Percentiles rank a stretch among this genome's conserved stretches.
These are phyloP conservation scores for Drosophila busckii DNA, from an alignment of 1,140 invertebrate species.

Conservation along the genomic window DNA sequence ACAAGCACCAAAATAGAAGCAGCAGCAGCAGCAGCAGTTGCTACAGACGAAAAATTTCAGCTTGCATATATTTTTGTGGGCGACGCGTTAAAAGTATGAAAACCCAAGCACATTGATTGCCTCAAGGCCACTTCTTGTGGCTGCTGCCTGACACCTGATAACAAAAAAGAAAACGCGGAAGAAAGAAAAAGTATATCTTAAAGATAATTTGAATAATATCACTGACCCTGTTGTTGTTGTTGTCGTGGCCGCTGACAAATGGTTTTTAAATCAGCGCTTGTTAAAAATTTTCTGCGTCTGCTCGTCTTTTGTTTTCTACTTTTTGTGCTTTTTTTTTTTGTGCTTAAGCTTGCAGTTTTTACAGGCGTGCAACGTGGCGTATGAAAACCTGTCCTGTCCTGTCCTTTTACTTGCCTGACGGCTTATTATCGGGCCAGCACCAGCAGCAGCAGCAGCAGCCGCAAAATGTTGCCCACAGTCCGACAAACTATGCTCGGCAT, in stretches of 20 bases:
- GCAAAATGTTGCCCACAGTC: constrained; percentile 54
- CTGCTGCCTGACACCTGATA: constrained; percentile 45
- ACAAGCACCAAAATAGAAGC: constrained; percentile 14
- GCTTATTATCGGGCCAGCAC: constrained; percentile 70
- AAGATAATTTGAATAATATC: constrained; percentile 74
- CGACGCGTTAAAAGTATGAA: constrained; percentile 63
- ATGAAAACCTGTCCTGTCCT: constrained; percentile 40
- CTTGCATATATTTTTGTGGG: too few species aligned
- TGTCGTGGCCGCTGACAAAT: constrained; percentile 52
- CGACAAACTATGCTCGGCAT: constrained; percentile 26
- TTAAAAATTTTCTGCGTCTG: too few species aligned
- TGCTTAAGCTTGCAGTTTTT: constrained; percentile 26
- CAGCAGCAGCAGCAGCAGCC: too few species aligned
- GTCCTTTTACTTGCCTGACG: constrained; percentile 45
- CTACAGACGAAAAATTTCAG: too few species aligned
- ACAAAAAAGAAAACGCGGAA: too few species aligned
- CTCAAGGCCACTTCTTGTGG: constrained; percentile 20
- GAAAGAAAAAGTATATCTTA: too few species aligned
- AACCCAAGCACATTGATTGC: constrained; percentile 68
- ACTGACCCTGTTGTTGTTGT: constrained; percentile 45
- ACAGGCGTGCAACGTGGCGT: constrained; percentile 22
- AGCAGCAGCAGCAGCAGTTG: neutral
- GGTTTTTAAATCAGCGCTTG: constrained; percentile 66
- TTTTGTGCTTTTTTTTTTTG: constrained; percentile 11
- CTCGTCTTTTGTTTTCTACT: constrained; percentile 12